Conservation (phyloP, 2,888 invertebrate genomes). For the Protonemura montana region DNA sequence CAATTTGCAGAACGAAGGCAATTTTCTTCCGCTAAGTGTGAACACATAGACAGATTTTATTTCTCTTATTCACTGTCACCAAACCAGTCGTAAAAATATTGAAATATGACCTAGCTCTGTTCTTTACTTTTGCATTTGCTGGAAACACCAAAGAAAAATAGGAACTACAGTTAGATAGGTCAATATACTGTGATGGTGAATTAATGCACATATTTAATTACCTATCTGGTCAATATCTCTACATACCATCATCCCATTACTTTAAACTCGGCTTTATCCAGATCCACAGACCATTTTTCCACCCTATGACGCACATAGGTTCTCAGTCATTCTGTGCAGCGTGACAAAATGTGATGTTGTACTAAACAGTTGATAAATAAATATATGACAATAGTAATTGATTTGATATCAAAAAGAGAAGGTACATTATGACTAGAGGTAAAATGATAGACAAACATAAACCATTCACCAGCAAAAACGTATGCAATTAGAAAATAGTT, state of each 20-base stretch:
- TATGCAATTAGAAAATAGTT: not conserved
- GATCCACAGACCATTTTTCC: not conserved
- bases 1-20: not conserved
- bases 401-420: constrained; percentile 18
- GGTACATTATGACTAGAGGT: constrained; percentile 46
- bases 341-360: constrained; percentile 38
- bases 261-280: not conserved
- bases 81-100: not conserved
- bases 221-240: not conserved
- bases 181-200: constrained; percentile 26
- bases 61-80: not conserved
- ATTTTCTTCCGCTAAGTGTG: not conserved
- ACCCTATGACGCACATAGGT: not conserved
- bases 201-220: constrained; percentile 16
- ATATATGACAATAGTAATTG: constrained; percentile 35
- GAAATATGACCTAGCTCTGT: not conserved
- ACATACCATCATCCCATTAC: not conserved
- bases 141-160: constrained; percentile 35
- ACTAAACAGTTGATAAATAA: constrained; percentile 43
- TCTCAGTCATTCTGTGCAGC: constrained; percentile 18
- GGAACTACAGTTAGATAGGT: constrained; percentile 40
- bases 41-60: not conserved
- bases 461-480: not conserved
- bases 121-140: not conserved
- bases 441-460: not conserved